Conservation (phyloP, 53 echinoderm and acorn worm species). For the Temnopleurus reevesii region DNA sequence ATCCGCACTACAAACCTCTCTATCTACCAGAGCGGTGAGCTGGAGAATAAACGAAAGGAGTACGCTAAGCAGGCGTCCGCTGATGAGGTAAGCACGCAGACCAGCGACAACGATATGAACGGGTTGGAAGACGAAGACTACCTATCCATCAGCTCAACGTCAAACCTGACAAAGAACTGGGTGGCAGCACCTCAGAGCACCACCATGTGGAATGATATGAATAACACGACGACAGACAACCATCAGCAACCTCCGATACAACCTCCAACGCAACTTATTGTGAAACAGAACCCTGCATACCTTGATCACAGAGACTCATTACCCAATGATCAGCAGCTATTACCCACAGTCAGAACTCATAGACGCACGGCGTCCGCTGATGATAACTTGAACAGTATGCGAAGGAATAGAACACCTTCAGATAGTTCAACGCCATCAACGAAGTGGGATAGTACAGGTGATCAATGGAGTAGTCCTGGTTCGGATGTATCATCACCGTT, state of each 20-base stretch:
- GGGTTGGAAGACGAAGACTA: constrained; percentile 59
- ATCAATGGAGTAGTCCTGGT: constrained; percentile 89
- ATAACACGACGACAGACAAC: background rate
- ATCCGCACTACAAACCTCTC: constrained; percentile 69
- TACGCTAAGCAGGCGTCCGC: constrained; percentile 61
- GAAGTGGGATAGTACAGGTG: constrained; percentile 68
- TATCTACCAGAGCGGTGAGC: constrained; percentile 71
- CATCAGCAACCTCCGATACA: background rate
- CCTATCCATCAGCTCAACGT: constrained; percentile 40
- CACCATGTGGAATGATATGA: background rate
- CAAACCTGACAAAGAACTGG: constrained; percentile 56
- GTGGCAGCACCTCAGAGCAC: constrained; percentile 33
- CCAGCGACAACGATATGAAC: constrained; percentile 38
- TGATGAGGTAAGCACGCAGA: constrained; percentile 41
- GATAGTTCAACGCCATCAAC: constrained; percentile 85
- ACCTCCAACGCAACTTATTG: constrained; percentile 38
- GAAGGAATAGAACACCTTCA: constrained; percentile 79
- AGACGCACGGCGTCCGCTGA: constrained; percentile 88
- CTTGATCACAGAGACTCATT: constrained; percentile 56
- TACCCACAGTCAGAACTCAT: constrained; percentile 62
- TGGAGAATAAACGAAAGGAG: constrained; percentile 62
- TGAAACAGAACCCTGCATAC: constrained; percentile 63
- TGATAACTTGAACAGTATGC: constrained; percentile 80
- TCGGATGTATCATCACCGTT: constrained; percentile 55
- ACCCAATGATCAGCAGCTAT: background rate